A percentile compares a stretch with the other conserved stretches of the same genome.
Conservation (phyloP, 2,888 invertebrate genomes). For the Papilio gigon region DNA sequence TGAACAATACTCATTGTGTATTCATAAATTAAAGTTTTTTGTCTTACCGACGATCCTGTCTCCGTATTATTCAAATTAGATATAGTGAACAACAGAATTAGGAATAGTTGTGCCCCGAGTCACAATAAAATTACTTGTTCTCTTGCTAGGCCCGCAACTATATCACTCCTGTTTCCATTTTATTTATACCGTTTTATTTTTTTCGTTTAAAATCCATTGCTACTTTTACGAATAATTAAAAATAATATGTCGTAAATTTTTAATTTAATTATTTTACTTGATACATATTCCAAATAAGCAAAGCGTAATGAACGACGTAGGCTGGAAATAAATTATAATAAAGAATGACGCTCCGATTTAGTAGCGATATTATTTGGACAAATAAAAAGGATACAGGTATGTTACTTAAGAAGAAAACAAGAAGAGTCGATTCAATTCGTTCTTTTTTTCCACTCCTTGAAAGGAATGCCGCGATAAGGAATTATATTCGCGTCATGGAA, state of each 20-base stretch:
- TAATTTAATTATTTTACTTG: slow-evolving; percentile 1
- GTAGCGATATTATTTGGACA: slow-evolving; percentile 60
- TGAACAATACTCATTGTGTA: slow-evolving; percentile 65
- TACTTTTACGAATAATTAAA: background rate
- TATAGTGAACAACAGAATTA: slow-evolving; percentile 57
- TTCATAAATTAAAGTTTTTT: slow-evolving; percentile 58
- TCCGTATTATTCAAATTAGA: slow-evolving; percentile 67
- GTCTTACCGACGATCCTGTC: slow-evolving; percentile 57
- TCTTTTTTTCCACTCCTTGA: slow-evolving; percentile 77
- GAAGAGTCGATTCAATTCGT: slow-evolving; percentile 64
- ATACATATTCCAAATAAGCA: slow-evolving; percentile 21
- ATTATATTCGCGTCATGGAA: slow-evolving; percentile 81
- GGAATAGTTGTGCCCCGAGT: slow-evolving; percentile 52
- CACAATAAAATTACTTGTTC: slow-evolving; percentile 45
- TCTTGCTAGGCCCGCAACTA: slow-evolving; percentile 2
- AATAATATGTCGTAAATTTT: background rate
- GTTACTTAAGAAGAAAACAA: slow-evolving; percentile 73
- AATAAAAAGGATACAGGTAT: slow-evolving; percentile 66
- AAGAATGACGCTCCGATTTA: slow-evolving; percentile 45
- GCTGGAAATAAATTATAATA: slow-evolving; percentile 43
- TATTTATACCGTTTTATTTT: background rate
- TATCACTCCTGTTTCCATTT: slow-evolving; percentile 2
- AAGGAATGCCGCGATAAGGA: slow-evolving; percentile 81
- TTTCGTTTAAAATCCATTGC: background rate
- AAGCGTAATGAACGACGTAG: slow-evolving; percentile 26